These are phyloP conservation scores for Conus betulinus DNA, from an alignment of 1,140 invertebrate genomes.

Conservation along the genomic window DNA sequence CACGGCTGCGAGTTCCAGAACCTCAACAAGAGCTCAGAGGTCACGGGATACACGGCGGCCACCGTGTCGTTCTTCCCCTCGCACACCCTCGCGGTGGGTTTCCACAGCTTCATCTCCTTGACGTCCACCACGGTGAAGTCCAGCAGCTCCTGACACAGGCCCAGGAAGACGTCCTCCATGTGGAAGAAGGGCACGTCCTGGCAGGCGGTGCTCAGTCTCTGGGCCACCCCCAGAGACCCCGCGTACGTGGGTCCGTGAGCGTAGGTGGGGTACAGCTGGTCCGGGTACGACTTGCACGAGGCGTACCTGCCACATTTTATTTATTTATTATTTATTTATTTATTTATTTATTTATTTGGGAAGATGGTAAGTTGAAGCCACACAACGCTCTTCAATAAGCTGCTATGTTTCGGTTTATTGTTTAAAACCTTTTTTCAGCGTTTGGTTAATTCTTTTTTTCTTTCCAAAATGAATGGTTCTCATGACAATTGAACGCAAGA, in stretches of 20 bases:
- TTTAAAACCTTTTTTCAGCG: too few relatives aligned
- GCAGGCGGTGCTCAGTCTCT: slow-evolving; percentile 61
- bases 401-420: too few relatives aligned
- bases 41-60: too few relatives aligned
- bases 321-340: background rate
- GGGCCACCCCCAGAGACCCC: slow-evolving; percentile 69
- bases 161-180: slow-evolving; percentile 75
- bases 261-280: slow-evolving; percentile 71
- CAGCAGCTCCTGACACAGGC: slow-evolving; percentile 46
- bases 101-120: background rate
- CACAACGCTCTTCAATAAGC: too few relatives aligned
- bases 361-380: too few relatives aligned
- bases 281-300: slow-evolving; percentile 57
- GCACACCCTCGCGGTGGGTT: background rate
- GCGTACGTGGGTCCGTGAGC: slow-evolving; percentile 75
- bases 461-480: too few relatives aligned
- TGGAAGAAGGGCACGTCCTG: slow-evolving; percentile 68
- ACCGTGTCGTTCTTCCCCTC: background rate
- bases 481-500: too few relatives aligned
- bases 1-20: too few relatives aligned
- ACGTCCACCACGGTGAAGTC: background rate
- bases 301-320: background rate
- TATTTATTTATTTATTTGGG: background rate
- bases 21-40: too few relatives aligned
- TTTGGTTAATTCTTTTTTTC: too few relatives aligned